Evolutionary conservation across 2,797 vertebrate genomes (phyloP), one percentile per base, ranked within the genome.

Genomic region (Huso huso): DNA sequence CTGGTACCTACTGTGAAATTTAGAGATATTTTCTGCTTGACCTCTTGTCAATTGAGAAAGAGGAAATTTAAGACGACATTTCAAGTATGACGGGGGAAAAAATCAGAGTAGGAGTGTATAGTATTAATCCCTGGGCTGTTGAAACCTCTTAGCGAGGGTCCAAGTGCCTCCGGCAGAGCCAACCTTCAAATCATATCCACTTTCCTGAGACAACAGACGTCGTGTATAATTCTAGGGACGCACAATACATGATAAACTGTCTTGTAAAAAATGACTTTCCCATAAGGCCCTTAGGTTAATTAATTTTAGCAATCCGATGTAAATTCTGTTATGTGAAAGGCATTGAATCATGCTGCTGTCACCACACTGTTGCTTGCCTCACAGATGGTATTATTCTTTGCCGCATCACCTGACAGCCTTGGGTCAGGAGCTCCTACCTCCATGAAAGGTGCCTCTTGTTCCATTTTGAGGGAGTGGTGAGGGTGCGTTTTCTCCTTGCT

Each of bases 381-480:
- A 37, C 1, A 37, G 23, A 37, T 37, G 23, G 23, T 37, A 37
- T 37, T 37, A 37, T 4, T 37, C 23, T 37, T 37, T 37, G 23
- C 23, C 23, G 23, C 23, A 37, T 37, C 23, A 37, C 23, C 23
- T 37, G 23, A 37, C 23, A 37, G 23, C 23, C 23, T 37, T 11
- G 9, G 2, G 6, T 12, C 10, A 58, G 55, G 12, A 10, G n/a
- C 58, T 7, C 77, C 15, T 85, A 98, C 95, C 95, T 96, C 96
- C 96, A 99, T 0, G 97, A 98, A 51, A 99, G 85, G 77, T 95
- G 97, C 73, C 94, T 91, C 76, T 95, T 98, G 74, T 79, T 90
- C 97, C 95, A 99, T 76, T 94, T 97, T 84, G 89, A 89, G 8
- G 84, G 80, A 13, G 83, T 76, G 1, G 74, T 82, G 0, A 74